Conservation (phyloP, 2,888 invertebrate species). For the Erebia epiphron region DNA sequence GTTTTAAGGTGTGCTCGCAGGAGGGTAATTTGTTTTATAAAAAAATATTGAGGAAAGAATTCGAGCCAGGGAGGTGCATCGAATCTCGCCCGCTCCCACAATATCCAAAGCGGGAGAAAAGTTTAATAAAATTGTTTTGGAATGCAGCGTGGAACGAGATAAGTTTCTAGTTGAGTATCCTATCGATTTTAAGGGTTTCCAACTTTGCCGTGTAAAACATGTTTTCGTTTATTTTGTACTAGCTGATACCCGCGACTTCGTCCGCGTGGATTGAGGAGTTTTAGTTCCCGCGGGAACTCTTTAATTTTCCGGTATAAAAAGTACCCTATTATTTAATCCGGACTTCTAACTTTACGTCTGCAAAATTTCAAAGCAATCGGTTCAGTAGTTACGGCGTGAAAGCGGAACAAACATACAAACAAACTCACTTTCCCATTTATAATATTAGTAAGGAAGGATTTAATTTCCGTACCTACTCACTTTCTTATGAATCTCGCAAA, state of each 20-base stretch:
- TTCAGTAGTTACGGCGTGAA: too few relatives aligned
- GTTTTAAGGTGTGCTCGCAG: slow-evolving; percentile 76
- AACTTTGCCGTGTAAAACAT: slow-evolving; percentile 36
- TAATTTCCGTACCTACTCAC: slow-evolving; percentile 11
- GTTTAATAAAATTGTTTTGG: slow-evolving; percentile 78
- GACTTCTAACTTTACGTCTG: too few relatives aligned
- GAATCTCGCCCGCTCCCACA: slow-evolving; percentile 55
- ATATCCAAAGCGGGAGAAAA: slow-evolving; percentile 63
- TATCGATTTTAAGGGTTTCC: slow-evolving; percentile 56
- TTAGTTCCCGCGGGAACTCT: too few relatives aligned
- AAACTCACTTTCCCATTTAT: too few relatives aligned
- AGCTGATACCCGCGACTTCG: too few relatives aligned
- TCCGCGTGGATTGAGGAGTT: too few relatives aligned
- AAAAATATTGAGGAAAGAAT: slow-evolving; percentile 69
- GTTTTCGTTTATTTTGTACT: slow-evolving; percentile 17
- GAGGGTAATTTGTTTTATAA: slow-evolving; percentile 77
- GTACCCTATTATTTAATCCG: too few relatives aligned
- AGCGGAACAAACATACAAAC: too few relatives aligned
- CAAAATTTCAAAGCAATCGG: too few relatives aligned
- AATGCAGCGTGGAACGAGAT: slow-evolving; percentile 72
- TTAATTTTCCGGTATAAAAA: too few relatives aligned
- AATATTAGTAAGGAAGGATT: too few relatives aligned
- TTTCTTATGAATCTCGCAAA: not conserved
- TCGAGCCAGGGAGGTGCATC: slow-evolving; percentile 73
- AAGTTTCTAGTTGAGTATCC: slow-evolving; percentile 62